Evolutionary conservation across 2,797 vertebrate genomes (phyloP), one percentile per base, ranked within the genome.

Genomic region (Corythornis leucogaster): DNA sequence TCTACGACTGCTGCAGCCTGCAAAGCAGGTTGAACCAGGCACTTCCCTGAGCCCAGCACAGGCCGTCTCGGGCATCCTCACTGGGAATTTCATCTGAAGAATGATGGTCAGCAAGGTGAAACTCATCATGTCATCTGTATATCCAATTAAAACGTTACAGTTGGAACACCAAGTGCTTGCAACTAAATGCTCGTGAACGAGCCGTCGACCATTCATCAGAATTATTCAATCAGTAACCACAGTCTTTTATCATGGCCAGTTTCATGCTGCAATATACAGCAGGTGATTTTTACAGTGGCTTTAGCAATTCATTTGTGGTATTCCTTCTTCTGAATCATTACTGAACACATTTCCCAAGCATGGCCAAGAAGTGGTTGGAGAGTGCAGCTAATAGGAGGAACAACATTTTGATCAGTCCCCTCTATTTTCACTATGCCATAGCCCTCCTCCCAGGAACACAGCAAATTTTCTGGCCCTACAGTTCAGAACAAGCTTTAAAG

Each of bases 221-320:
- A 90, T 93, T 90, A 94, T 76, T 95, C 94, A 96, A 83, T 94
- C 88, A 91, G 69, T 50, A 92, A 70, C 86, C 84, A 85, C 81
- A 71, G 9, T 73, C 55, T 78, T 92, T 53, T 87, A 74, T 63
- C 66, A 69, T 85, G 93, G 79, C 73, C 71, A 87, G 88, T 78
- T 93, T 59, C 57, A 38, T 54, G 55, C 86, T 87, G 48, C 43
- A 89, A 17, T 89, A 61, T 69, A 61, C 50, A 82, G 90, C 48
- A 75, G 53, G n/a, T 87, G 50, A 91, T 80, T 92, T 90, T 87
- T 91, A 68, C 28, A 58, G 71, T 31, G 40, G 81, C 51, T 75
- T 85, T 75, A 64, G 81, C 81, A 92, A 94, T 92, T 95, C 43
- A 94, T 94, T 89, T 85, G 78, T 28, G 54, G 78, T 51, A 54